Conservation (phyloP, 1,140 invertebrate genomes). For the Formica exsecta region DNA sequence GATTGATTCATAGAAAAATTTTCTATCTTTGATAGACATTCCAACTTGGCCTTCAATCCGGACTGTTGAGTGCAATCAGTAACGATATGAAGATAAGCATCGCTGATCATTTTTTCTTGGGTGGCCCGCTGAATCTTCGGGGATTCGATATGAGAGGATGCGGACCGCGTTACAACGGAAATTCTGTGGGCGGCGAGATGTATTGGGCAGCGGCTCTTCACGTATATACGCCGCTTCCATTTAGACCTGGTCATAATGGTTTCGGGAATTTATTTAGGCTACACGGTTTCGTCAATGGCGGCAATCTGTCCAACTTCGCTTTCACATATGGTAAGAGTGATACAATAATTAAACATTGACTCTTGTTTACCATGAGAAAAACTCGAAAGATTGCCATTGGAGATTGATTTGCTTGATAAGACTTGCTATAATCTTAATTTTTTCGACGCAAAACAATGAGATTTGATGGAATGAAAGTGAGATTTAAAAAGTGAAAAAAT, state of each 20-base stretch:
- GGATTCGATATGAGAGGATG: constrained; percentile 94
- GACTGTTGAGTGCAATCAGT: constrained; percentile 89
- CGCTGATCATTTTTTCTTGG: constrained; percentile 94
- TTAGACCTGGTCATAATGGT: constrained; percentile 90
- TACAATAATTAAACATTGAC: background rate
- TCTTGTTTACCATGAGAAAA: background rate
- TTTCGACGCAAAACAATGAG: background rate
- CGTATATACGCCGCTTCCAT: constrained; percentile 94
- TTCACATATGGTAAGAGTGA: constrained; percentile 73
- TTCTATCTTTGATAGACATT: constrained; percentile 88
- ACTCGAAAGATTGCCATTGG: background rate
- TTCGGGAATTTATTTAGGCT: constrained; percentile 93
- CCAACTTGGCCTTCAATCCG: constrained; percentile 91
- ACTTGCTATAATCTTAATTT: background rate
- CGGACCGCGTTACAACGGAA: constrained; percentile 92
- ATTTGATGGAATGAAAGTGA: background rate
- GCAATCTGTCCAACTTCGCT: constrained; percentile 90
- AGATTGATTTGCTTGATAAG: background rate
- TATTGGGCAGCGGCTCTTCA: constrained; percentile 94
- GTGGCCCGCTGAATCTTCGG: constrained; percentile 93
- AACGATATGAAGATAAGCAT: constrained; percentile 89
- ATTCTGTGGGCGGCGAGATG: constrained; percentile 89
- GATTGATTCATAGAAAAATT: constrained; percentile 21
- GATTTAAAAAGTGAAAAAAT: constrained; percentile 2
- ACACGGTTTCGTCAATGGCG: constrained; percentile 94